Evolutionary conservation across 1,140 invertebrate genomes (phyloP).

Genomic region (Drosophila gunungcola): DNA sequence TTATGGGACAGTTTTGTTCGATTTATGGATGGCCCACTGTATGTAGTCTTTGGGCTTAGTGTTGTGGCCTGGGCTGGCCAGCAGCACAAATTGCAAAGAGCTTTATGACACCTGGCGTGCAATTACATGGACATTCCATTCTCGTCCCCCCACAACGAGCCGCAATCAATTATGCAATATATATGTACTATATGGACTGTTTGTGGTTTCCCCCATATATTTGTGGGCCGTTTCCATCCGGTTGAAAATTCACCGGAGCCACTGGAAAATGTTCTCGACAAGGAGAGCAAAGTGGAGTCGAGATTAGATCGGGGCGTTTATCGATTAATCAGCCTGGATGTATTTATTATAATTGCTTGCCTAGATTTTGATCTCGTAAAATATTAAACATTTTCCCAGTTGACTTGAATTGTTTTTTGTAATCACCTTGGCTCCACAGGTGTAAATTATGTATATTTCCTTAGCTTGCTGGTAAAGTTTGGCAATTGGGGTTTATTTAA

Average conservation of each 20-base stretch:
- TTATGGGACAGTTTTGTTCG: background rate
- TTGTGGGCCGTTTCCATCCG: constrained; percentile 37
- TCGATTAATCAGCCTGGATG: constrained; percentile 3
- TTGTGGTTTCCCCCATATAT: constrained; percentile 7
- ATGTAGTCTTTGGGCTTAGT: constrained; percentile 4
- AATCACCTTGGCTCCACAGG: background rate
- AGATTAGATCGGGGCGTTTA: constrained; percentile 8
- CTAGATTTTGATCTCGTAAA: constrained; percentile 1
- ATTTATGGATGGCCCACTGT: constrained; percentile 8
- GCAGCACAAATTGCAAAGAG: constrained; percentile 36
- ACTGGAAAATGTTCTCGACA: background rate
- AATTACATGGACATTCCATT: constrained; percentile 65
- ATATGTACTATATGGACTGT: background rate
- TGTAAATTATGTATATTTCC: background rate
- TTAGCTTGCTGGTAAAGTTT: background rate
- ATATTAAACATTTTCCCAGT: background rate
- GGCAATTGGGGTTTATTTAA: no score
- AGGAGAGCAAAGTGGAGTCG: constrained; percentile 6
- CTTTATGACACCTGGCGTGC: constrained; percentile 54
- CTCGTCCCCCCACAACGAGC: constrained; percentile 34
- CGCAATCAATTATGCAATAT: constrained; percentile 60
- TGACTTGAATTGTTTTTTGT: background rate
- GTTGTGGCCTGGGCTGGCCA: constrained; percentile 17
- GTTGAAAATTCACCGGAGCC: background rate
- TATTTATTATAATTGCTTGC: constrained; percentile 9